Base-by-base conservation (phyloP, 1,140 invertebrate genomes). In the Dreissena rostriformis region DNA sequence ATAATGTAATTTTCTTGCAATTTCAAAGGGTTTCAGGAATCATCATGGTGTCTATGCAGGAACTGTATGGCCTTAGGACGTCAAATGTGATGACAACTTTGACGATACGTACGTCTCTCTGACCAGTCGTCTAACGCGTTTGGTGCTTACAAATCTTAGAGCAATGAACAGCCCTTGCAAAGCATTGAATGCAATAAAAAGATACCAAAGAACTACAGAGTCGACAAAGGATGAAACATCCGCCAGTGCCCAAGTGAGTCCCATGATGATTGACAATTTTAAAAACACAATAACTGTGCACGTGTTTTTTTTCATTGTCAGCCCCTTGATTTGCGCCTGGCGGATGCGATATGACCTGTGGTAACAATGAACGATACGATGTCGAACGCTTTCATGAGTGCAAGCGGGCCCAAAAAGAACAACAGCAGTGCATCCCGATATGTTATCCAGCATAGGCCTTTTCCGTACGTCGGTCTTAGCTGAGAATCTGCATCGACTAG, bases 221-320 rank as follows among this genome's bases (percentile, higher is more conserved):
- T 87, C 53, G 2, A 81, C 72, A 5, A 88, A 63, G 0, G 86
- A 86, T 6, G 90, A 88, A 5, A 91, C 57, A 55, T 93, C 92
- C 12, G 89, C 92, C 29, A 91, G 84, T 1, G 89, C 82, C 92
- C 92, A 93, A 10, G 92, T 92, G 22, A 93, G 81, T 12, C 92
- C 92, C 86, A 93, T 89, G 22, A 93, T 87, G 0, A 89, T 57
- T 7, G 91, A 88, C 68, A 96, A 88, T 28, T 95, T 92, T 19
- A 95, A 87, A 89, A 95, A 95, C 29, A 96, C 92, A 29, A 84
- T 91, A 89, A 90, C 93, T 87, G 55, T 88, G 83, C 75, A 57
- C 14, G 73, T 70, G 52, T 83, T 76, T 11, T 79, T 84, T 26
- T 78, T 84, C n/a, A 71, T 79, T 55, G 1, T 24, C 49, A 15